Evolutionary conservation across 92 coral and sea anemone species (phyloP).

Genomic region (Epizoanthus stellaris): DNA sequence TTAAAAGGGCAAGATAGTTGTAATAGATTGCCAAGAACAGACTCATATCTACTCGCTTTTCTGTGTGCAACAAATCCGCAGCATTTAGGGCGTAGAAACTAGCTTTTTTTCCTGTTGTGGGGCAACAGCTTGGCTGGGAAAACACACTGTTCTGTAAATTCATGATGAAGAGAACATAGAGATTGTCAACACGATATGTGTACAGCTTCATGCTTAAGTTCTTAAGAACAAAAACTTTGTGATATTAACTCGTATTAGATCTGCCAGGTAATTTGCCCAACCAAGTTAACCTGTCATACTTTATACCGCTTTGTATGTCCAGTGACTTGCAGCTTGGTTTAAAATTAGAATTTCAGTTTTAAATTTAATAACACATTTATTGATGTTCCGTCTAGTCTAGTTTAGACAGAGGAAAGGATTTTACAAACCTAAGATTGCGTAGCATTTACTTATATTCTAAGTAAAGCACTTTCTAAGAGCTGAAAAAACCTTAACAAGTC

Average conservation of each 20-base stretch:
- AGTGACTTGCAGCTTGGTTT: background rate
- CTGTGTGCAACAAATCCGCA: too few relatives aligned
- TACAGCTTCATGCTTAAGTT: constrained; percentile 40
- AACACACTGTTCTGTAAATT: constrained; percentile 17
- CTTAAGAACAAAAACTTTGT: constrained; percentile 33
- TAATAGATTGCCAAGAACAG: too few relatives aligned
- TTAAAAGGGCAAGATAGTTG: too few relatives aligned
- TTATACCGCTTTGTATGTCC: constrained; percentile 1
- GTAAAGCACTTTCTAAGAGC: too few relatives aligned
- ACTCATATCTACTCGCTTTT: too few relatives aligned
- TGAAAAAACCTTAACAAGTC: too few relatives aligned
- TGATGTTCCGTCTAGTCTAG: too few relatives aligned
- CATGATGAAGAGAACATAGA: constrained; percentile 2
- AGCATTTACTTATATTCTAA: too few relatives aligned
- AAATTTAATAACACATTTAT: background rate
- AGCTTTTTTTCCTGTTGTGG: constrained; percentile 3
- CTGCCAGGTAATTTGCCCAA: constrained; percentile 28
- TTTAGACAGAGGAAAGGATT: too few relatives aligned
- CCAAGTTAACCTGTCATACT: constrained; percentile 28
- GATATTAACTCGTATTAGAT: constrained; percentile 45
- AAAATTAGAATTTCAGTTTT: too few relatives aligned
- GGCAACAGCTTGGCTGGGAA: constrained; percentile 24
- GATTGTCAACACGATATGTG: constrained; percentile 28
- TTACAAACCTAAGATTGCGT: too few relatives aligned
- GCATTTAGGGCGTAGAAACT: too few relatives aligned